Conservation (phyloP, 2,797 vertebrate species). For the Sebastes hopkinsi region DNA sequence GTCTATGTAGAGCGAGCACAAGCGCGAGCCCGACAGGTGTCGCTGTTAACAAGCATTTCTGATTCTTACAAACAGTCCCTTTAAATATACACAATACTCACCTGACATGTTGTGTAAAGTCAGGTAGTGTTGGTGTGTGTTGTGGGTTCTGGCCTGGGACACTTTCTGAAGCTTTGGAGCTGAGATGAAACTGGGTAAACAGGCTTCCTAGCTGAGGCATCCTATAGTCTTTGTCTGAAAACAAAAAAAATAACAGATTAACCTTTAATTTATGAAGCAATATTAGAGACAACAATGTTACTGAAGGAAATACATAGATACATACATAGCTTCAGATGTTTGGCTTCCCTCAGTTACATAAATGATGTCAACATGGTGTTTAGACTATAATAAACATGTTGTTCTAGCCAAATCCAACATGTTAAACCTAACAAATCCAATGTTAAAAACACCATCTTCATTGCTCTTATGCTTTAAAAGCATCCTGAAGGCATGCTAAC, state of each 20-base stretch:
- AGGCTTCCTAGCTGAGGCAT: conserved; percentile 79
- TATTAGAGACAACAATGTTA: not conserved
- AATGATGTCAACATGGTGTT: not conserved
- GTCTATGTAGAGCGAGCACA: no score
- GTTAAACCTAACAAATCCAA: no score
- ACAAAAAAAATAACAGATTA: not conserved
- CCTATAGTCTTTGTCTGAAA: conserved; percentile 40
- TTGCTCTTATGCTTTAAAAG: not conserved
- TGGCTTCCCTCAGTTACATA: not conserved
- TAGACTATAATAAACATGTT: not conserved
- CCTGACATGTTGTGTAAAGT: conserved; percentile 70
- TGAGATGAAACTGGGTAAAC: conserved; percentile 70
- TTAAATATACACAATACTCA: conserved; percentile 15
- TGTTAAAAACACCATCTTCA: not conserved
- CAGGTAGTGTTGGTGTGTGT: conserved; percentile 50
- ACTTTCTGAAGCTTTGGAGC: conserved; percentile 50
- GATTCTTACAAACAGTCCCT: no score
- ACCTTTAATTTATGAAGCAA: not conserved
- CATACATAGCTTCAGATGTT: not conserved
- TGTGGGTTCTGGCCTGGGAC: conserved; percentile 20
- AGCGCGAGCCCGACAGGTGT: no score
- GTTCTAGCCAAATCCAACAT: not conserved
- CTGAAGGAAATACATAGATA: not conserved
- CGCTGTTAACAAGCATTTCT: no score
- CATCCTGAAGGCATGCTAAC: not conserved